phyloP scores from a whole-genome alignment of 2,888 invertebrate genomes.

The Pyrrhia umbra region DNA sequence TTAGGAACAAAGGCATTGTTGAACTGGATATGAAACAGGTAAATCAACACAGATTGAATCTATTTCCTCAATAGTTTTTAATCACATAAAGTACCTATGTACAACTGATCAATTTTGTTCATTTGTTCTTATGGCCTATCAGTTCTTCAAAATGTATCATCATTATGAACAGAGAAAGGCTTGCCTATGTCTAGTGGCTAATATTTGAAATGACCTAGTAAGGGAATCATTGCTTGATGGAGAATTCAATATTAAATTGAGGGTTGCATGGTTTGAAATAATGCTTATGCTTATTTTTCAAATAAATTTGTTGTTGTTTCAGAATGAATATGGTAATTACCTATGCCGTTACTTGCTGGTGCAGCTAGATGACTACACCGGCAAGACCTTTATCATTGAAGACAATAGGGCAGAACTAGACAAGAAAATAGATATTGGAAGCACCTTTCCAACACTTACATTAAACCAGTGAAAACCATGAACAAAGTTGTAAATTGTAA shows the following conservation, averaged over 20 bases:
- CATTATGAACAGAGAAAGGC: background rate
- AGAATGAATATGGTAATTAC: slow-evolving; percentile 94
- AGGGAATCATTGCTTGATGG: no score
- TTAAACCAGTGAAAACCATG: slow-evolving; percentile 73
- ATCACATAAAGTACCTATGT: no score
- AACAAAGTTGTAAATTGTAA: slow-evolving; percentile 56
- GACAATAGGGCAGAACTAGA: slow-evolving; percentile 92
- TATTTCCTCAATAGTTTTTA: no score
- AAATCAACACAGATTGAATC: no score
- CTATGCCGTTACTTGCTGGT: slow-evolving; percentile 96
- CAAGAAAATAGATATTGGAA: slow-evolving; percentile 69
- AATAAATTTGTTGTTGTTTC: slow-evolving; percentile 44
- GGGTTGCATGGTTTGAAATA: no score
- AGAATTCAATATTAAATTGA: no score
- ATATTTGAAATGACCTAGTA: no score
- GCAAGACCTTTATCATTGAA: slow-evolving; percentile 94
- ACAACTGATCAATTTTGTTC: background rate
- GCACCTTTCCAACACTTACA: slow-evolving; percentile 75
- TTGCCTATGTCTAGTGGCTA: no score
- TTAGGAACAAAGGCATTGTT: slow-evolving; percentile 94
- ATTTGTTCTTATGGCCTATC: background rate
- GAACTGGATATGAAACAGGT: slow-evolving; percentile 97
- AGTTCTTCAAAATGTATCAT: background rate
- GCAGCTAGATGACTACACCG: slow-evolving; percentile 94
- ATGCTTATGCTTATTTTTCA: background rate